Evolutionary conservation across 2,888 invertebrate species (phyloP).

Genomic region (Dryobotodes eremita): DNA sequence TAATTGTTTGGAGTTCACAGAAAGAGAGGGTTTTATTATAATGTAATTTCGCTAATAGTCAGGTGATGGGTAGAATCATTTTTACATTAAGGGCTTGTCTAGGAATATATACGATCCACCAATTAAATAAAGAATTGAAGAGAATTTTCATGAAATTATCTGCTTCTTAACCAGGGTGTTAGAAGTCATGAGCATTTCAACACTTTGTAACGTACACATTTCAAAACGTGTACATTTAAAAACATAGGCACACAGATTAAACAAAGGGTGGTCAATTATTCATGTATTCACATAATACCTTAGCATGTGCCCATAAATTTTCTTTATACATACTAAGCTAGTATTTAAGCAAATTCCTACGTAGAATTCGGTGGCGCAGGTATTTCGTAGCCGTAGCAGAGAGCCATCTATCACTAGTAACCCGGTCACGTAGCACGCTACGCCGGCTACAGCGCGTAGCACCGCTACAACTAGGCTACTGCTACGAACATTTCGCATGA

Average conservation of each 20-base stretch:
- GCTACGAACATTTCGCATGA: constrained; percentile 24
- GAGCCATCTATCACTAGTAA: constrained; percentile 79
- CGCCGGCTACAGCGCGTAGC: constrained; percentile 53
- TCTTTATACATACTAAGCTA: constrained; percentile 6
- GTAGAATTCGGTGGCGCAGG: constrained; percentile 25
- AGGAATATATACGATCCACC: not conserved
- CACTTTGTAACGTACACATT: not conserved
- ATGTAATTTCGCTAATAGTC: constrained; percentile 38
- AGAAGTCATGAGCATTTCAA: not conserved
- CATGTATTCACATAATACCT: constrained; percentile 3
- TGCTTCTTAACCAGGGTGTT: not conserved
- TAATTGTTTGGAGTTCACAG: constrained; percentile 37
- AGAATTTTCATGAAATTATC: not conserved
- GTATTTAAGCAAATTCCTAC: constrained; percentile 35
- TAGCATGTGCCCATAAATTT: constrained; percentile 28
- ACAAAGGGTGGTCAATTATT: not conserved
- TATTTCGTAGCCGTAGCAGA: constrained; percentile 43
- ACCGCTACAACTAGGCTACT: constrained; percentile 74
- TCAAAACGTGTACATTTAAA: constrained; percentile 1
- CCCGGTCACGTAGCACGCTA: constrained; percentile 80
- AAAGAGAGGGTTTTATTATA: constrained; percentile 45
- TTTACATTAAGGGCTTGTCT: constrained; percentile 13
- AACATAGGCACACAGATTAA: no score
- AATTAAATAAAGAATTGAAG: not conserved
- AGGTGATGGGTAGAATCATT: constrained; percentile 24